Base-by-base conservation (phyloP, 1,140 invertebrate species). In the Berghia stephanieae region DNA sequence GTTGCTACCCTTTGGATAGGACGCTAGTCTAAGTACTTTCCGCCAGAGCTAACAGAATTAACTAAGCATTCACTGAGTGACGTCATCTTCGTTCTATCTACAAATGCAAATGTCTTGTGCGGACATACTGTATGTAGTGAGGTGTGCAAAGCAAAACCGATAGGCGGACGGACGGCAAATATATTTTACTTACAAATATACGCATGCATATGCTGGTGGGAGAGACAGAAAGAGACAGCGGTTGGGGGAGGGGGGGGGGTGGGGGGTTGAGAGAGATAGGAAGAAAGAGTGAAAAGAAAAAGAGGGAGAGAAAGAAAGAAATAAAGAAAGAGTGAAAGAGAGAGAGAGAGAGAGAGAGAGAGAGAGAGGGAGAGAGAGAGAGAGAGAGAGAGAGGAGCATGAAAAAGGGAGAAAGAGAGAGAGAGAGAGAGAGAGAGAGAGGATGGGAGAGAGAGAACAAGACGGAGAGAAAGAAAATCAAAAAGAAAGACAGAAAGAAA, bases 401-500 rank as follows among this genome's bases (percentile, higher is more conserved):
- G 57, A 16, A 27, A 27, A 27, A 60, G 57, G 31, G 57, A 60
- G 24, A 31, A 27, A 68, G 40, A 38, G 36, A n/a, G 36, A 27
- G 44, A 71, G 24, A 60, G 34, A 60, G 6, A 73, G 27, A 55
- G 71, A 4, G 43, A 60, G 36, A 73, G 1, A 71, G 10, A 71
- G 42, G 5, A 24, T 46, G 69, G 38, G 27, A 71, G 1, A 57
- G 2, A 73, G 18, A 40, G 6, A 10, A 4, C 55, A 36, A 40
- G 24, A 73, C 31, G 60, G 44, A 57, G 31, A 42, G 38, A 4
- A 24, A 31, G 31, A 27, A n/a, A 69, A 5, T 40, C 13, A 40
- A 10, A 40, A 10, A 42, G 66, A 40, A 27, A 71, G 69, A 71
- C n/a, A 49, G 27, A 71, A 44, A 31, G 43, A 49, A 44, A 71